Evolutionary conservation across 2,888 invertebrate species (phyloP).

Genomic region (Drosophila nigritarsus): DNA sequence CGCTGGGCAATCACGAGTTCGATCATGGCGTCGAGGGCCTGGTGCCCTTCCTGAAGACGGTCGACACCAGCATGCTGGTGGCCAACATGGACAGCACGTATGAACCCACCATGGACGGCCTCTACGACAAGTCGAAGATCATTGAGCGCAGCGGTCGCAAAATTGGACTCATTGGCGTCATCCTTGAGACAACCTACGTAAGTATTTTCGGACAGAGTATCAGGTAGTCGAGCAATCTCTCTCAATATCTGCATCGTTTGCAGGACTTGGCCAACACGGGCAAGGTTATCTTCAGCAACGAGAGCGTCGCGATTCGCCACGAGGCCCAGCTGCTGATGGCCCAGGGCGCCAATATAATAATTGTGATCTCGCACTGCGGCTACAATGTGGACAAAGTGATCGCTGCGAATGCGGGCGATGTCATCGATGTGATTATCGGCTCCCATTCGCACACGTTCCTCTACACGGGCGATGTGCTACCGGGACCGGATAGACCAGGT

Average conservation of each 20-base stretch:
- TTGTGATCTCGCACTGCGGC: constrained; percentile 94
- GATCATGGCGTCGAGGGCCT: constrained; percentile 91
- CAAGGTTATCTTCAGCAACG: constrained; percentile 89
- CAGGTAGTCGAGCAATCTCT: background rate
- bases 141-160: constrained; percentile 87
- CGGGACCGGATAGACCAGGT: constrained; percentile 86
- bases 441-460: constrained; percentile 93
- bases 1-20: constrained; percentile 95
- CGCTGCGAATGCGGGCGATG: constrained; percentile 88
- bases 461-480: constrained; percentile 87
- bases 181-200: constrained; percentile 87
- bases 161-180: constrained; percentile 93
- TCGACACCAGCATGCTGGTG: constrained; percentile 89
- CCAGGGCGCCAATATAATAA: constrained; percentile 90
- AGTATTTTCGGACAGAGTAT: background rate
- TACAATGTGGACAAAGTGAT: constrained; percentile 89
- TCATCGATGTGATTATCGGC: constrained; percentile 93
- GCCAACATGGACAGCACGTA: constrained; percentile 90
- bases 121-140: constrained; percentile 88
- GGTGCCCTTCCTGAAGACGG: constrained; percentile 88
- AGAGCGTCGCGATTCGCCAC: constrained; percentile 88
- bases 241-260: background rate
- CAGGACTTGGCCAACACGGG: constrained; percentile 89
- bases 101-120: constrained; percentile 88
- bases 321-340: constrained; percentile 88